Percentiles rank a stretch among this genome's conserved stretches.
phyloP scores from a whole-genome alignment of 2,888 invertebrate genomes.

The Entomobrya multifasciata region DNA sequence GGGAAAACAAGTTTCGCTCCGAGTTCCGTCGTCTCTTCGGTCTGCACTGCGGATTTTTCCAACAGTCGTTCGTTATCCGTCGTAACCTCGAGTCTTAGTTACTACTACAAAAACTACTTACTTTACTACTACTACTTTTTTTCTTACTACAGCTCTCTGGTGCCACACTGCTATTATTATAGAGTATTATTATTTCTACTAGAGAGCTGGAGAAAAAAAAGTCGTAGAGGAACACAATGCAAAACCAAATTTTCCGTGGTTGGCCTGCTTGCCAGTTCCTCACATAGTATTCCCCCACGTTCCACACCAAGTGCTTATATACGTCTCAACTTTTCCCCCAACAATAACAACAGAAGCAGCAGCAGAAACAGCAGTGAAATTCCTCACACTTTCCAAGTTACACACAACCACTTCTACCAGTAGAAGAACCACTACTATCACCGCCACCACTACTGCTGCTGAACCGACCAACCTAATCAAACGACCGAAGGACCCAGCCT shows the following conservation, averaged over 20 bases:
- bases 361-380: conserved; percentile 67
- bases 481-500: conserved; percentile 65
- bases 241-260: conserved; percentile 62
- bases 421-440: conserved; percentile 61
- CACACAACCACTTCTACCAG: conserved; percentile 51
- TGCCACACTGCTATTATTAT: conserved; percentile 48
- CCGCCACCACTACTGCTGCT: conserved; percentile 56
- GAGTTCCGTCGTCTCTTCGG: conserved; percentile 76
- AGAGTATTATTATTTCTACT: conserved; percentile 47
- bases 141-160: conserved; percentile 46
- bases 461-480: conserved; percentile 65
- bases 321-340: conserved; percentile 41
- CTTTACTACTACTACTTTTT: conserved; percentile 60
- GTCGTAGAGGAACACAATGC: conserved; percentile 51
- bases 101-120: conserved; percentile 67
- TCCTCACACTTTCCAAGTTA: conserved; percentile 56
- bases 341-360: conserved; percentile 55
- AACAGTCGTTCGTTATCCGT: conserved; percentile 77
- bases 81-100: conserved; percentile 75
- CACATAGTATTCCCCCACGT: conserved; percentile 51
- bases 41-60: conserved; percentile 79
- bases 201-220: conserved; percentile 32
- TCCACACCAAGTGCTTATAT: conserved; percentile 53
- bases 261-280: conserved; percentile 54
- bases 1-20: conserved; percentile 58